Evolutionary conservation across 37 sponge, comb jelly and placozoan genomes (phyloP), one percentile per base, ranked within the genome.

Genomic region (Tethya wilhelma): DNA sequence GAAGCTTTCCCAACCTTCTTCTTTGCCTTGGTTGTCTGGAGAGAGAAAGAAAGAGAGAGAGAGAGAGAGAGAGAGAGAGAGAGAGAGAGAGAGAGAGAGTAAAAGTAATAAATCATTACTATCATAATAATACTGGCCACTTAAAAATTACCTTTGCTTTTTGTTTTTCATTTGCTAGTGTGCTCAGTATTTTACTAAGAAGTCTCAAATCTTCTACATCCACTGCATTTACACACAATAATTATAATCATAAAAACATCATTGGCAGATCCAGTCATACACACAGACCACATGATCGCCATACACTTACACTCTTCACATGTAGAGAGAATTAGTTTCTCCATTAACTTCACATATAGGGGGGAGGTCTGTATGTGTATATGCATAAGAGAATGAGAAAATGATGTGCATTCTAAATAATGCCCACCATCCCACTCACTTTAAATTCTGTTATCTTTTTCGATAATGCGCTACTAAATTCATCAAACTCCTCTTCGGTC

Each of bases 101-200:
- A 30, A 8, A 66, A 30, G 31, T 38, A 66, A 66, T 7, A 7
- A 66, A 5, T 30, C 38, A n/a, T 43, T 12, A 71, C 71, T 26
- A 12, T 20, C 56, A 53, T 20, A 20, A 12, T 53, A 12, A 53
- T 53, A 53, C 56, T 20, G 17, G 12, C 12, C 56, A 53, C 56
- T 53, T 19, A 20, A 19, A 53, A 12, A 53, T n/a, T n/a, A 69
- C 69, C 69, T 69, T 69, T 30, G 73, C 29, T 59, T 84, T 84
- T 53, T 84, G 84, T 34, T 84, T 84, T 29, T 84, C 84, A 11
- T 63, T 73, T 53, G 84, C 84, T 36, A 84, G 45, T 38, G 84
- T 67, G 42, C 76, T 84, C 1, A 84, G 84, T 4, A 65, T 65
- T 41, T 59, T 53, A 23, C 75, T 40, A 9, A 84, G 69, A 4